Evolutionary conservation across 2,888 invertebrate species (phyloP), one percentile per base, ranked within the genome.

Genomic region (Desoria tigrina): DNA sequence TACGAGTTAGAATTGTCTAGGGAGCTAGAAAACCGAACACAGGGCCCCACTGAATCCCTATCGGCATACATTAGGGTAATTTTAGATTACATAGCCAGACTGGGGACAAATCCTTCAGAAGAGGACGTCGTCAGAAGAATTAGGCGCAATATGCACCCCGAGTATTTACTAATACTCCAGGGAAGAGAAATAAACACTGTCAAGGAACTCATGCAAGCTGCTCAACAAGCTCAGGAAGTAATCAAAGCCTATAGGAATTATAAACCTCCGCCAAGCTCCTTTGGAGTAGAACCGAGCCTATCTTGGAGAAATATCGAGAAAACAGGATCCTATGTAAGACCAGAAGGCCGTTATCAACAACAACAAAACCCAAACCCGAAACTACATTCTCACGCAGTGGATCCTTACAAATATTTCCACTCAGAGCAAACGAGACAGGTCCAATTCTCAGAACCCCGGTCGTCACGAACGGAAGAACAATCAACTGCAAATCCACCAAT

Each of bases 1-100:
- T 63, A 63, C 39, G 18, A 4, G 1, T 26, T 26, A 14, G 53
- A 63, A 3, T 26, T 63, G 6, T 57, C 37, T 18, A 21, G 58
- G n/a, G 63, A 63, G 51, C 39, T 63, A 4, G 63, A 63, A 26
- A 24, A 39, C 1, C 9, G 63, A 23, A 51, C 24, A n/a, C 63
- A 58, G 37, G 63, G 63, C 1, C 37, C 58, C 0, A 42, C 57
- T 16, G 58, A 63, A 42, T 14, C 63, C 2, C 27, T 58, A 14
- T 51, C 63, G 1, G 6, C 58, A 9, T 63, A 53, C 24, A 58
- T 63, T 21, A 37, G 58, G 1, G 51, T 58, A 4, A 63, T 63
- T 16, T 7, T 42, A 1, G 51, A 37, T 2, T 58, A 51, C 24
- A 51, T 37, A 16, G 18, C 23, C 14, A 32, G 63, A 1, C 14